A percentile compares a stretch with the other conserved stretches of the same genome.
These are phyloP conservation scores for Balanococcus diminutus DNA, from an alignment of 2,888 invertebrate genomes.

Conservation along the genomic window DNA sequence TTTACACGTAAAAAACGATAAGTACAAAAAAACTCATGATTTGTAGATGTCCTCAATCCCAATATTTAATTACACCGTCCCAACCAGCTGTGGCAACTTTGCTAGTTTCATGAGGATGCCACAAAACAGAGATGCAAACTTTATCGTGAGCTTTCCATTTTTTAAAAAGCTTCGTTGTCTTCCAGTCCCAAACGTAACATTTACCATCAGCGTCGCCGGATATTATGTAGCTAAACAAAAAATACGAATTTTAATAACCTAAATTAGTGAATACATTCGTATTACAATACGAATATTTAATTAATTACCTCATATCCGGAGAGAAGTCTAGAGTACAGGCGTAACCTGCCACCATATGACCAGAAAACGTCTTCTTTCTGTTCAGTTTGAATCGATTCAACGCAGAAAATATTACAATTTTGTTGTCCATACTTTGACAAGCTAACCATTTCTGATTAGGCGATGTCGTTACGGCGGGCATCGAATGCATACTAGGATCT, in stretches of 20 bases:
- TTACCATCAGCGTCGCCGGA: slow-evolving; percentile 99
- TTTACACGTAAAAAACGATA: not conserved
- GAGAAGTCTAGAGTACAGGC: slow-evolving; percentile 97
- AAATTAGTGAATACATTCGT: slow-evolving; percentile 40
- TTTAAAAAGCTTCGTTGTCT: slow-evolving; percentile 95
- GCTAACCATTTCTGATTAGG: slow-evolving; percentile 99
- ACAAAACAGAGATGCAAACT: slow-evolving; percentile 90
- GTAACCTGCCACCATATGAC: slow-evolving; percentile 99
- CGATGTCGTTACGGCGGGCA: slow-evolving; percentile 93
- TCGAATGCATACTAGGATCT: slow-evolving; percentile 98
- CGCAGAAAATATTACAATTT: slow-evolving; percentile 96
- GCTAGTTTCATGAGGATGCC: slow-evolving; percentile 99
- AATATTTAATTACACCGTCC: slow-evolving; percentile 98
- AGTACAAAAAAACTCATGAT: not conserved
- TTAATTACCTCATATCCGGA: slow-evolving; percentile 89
- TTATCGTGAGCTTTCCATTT: slow-evolving; percentile 99
- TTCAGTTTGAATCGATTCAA: slow-evolving; percentile 97
- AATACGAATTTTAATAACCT: not conserved
- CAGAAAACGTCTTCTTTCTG: slow-evolving; percentile 95
- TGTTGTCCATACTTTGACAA: slow-evolving; percentile 99
- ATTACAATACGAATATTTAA: not conserved
- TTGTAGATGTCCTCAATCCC: slow-evolving; percentile 75
- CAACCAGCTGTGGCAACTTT: slow-evolving; percentile 97
- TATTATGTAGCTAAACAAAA: slow-evolving; percentile 84
- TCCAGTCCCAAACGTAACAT: slow-evolving; percentile 99